phyloP scores from a whole-genome alignment of 2,888 invertebrate species.

The Epistrophe eligans region DNA sequence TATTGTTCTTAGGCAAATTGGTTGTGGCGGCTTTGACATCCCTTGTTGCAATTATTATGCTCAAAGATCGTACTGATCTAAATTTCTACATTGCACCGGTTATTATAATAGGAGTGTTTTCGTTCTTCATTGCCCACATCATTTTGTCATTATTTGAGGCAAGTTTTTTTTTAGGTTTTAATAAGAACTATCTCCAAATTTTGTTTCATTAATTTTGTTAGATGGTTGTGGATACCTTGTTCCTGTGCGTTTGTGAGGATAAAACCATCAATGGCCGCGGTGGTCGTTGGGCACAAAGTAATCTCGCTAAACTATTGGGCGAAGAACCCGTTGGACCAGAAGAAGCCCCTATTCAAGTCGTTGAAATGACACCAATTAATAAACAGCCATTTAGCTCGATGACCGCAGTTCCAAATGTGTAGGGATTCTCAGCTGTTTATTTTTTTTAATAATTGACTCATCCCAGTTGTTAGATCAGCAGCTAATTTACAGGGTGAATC shows the following conservation, averaged over 20 bases:
- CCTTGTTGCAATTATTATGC: conserved; percentile 89
- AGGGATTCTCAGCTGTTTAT: neutral
- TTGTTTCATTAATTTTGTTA: conserved; percentile 82
- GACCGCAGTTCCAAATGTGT: conserved; percentile 46
- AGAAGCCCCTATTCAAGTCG: conserved; percentile 83
- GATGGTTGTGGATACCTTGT: conserved; percentile 97
- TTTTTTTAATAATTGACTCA: conserved; percentile 13
- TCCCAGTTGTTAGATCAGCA: conserved; percentile 17
- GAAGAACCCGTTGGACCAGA: conserved; percentile 83
- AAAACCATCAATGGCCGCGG: conserved; percentile 92
- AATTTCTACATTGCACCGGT: conserved; percentile 95
- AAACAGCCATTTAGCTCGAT: conserved; percentile 82
- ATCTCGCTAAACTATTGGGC: conserved; percentile 86
- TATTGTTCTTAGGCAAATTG: conserved; percentile 93
- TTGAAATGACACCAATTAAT: conserved; percentile 84
- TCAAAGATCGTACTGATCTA: conserved; percentile 89
- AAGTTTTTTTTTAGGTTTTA: conserved; percentile 20
- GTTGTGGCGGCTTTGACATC: conserved; percentile 93
- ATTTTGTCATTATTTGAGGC: conserved; percentile 97
- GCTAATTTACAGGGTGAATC: conserved; percentile 16
- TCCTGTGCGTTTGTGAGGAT: conserved; percentile 97
- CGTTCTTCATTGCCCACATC: conserved; percentile 97
- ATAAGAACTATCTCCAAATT: neutral
- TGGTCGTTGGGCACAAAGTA: conserved; percentile 87
- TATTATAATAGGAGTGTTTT: conserved; percentile 91